Base-by-base conservation (phyloP, 2,888 invertebrate species). In the Trichopoda pennipes region DNA sequence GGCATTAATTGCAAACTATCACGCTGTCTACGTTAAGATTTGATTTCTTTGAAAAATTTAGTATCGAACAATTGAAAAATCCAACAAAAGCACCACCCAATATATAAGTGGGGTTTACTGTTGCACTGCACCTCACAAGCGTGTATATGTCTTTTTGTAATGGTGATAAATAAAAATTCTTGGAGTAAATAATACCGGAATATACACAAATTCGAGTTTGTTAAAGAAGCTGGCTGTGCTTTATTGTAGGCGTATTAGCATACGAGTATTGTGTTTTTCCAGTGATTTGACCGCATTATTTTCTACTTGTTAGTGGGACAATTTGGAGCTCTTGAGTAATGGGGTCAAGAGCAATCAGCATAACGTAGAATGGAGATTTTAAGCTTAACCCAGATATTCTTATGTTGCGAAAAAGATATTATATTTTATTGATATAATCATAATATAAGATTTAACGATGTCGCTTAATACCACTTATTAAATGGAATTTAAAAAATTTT, bases 1-100 rank as follows among this genome's bases (percentile, higher is more conserved):
- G 80, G 83, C 77, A 83, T 74, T 80, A 78, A 80, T 80, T 77
- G 80, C 77, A 73, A 80, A 83, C 70, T 70, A 77, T 74, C 80
- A 79, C 70, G 66, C 78, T 82, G 55, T 75, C 53, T 60, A 14
- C 75, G 38, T 70, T 55, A 70, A 55, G 64, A 78, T 79, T 72
- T 82, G 58, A 58, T 68, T 53, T 51, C 28, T 72, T 58, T 47
- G 21, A 16, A 60, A 63, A n/a, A 55, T 56, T 4, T 8, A 38
- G 51, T 19, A 38, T 19, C 44, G 42, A 66, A 21, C 9, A 32
- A 53, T 42, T 53, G 23, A 16, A 55, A 61, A 49, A 47, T 14
- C 42, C 3, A 63, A 32, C 21, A 68, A 32, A 60, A 60, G 2
- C 55, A 60, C 53, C 64, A 66, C 51, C 72, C 42, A 55, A 44